Percentiles rank a stretch among this genome's conserved stretches.
Evolutionary conservation across 2,113 vertebrate genomes (phyloP).

Genomic region (Notechis scutatus): DNA sequence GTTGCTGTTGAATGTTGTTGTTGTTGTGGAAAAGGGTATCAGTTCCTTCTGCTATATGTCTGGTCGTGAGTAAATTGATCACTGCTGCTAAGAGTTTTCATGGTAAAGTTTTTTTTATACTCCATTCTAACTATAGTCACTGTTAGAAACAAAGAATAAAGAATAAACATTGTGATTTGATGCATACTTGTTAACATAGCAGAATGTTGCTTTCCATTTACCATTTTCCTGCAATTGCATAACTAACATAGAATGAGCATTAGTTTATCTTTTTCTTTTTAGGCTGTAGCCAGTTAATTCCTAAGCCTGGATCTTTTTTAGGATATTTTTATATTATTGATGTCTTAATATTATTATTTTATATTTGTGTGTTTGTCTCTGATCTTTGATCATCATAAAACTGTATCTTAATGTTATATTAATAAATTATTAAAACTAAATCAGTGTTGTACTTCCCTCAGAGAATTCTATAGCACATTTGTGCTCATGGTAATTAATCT

Average conservation of each 20-base stretch:
- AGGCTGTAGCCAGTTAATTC: constrained; percentile 14
- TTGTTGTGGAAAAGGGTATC: not conserved
- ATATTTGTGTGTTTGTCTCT: not conserved
- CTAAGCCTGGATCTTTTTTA: not conserved
- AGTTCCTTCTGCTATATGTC: not conserved
- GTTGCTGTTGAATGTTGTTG: not conserved
- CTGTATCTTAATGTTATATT: constrained; percentile 3
- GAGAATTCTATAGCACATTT: constrained; percentile 25
- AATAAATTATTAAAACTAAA: constrained; percentile 46
- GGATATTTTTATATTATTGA: not conserved
- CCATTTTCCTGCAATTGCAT: not conserved
- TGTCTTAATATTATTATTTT: not conserved
- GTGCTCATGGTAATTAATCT: constrained; percentile 41
- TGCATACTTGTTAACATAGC: constrained; percentile 11
- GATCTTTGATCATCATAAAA: not conserved
- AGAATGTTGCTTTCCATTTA: not conserved
- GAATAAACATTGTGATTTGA: not conserved
- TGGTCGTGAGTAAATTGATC: not conserved
- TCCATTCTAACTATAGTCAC: not conserved
- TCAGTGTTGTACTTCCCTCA: constrained; percentile 24
- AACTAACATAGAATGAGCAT: not conserved
- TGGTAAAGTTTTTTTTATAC: not conserved
- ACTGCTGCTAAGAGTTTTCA: not conserved
- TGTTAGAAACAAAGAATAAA: not conserved
- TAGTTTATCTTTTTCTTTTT: constrained; percentile 2